Percentiles rank a stretch among this genome's conserved stretches.
These are phyloP conservation scores for Sesia apiformis DNA, from an alignment of 2,888 invertebrate genomes.

Conservation along the genomic window DNA sequence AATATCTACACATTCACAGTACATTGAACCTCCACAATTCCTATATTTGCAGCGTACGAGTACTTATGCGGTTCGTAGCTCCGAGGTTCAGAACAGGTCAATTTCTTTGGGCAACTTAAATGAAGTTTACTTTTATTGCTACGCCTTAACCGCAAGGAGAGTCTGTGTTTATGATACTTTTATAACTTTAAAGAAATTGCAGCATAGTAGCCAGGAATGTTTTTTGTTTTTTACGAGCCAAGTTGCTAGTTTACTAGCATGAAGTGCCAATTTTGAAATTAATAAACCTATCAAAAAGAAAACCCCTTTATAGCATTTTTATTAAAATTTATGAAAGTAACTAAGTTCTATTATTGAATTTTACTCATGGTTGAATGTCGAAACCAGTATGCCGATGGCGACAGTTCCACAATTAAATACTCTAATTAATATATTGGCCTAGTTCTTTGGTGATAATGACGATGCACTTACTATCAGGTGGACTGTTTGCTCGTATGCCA, in stretches of 20 bases:
- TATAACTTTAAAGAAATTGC: slow-evolving; percentile 58
- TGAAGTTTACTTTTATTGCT: slow-evolving; percentile 65
- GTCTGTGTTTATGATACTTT: slow-evolving; percentile 59
- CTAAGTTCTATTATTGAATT: no score
- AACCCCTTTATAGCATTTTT: no score
- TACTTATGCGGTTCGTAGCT: background rate
- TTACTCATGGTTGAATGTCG: no score
- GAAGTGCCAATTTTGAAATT: background rate
- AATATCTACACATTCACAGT: background rate
- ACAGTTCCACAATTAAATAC: no score
- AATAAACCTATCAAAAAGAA: no score
- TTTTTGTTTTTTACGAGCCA: background rate
- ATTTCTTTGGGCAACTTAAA: slow-evolving; percentile 57
- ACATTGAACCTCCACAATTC: background rate
- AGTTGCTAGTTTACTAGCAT: background rate
- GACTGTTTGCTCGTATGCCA: no score
- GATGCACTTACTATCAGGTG: no score
- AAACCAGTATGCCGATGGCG: no score
- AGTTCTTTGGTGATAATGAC: no score
- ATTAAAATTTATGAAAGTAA: no score
- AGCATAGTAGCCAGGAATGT: slow-evolving; percentile 16
- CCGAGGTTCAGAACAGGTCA: slow-evolving; percentile 30
- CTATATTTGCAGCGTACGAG: background rate
- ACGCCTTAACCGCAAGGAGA: slow-evolving; percentile 49
- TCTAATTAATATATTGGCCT: no score